Conservation (phyloP, 2,888 invertebrate genomes). For the Lysandra bellargus region DNA sequence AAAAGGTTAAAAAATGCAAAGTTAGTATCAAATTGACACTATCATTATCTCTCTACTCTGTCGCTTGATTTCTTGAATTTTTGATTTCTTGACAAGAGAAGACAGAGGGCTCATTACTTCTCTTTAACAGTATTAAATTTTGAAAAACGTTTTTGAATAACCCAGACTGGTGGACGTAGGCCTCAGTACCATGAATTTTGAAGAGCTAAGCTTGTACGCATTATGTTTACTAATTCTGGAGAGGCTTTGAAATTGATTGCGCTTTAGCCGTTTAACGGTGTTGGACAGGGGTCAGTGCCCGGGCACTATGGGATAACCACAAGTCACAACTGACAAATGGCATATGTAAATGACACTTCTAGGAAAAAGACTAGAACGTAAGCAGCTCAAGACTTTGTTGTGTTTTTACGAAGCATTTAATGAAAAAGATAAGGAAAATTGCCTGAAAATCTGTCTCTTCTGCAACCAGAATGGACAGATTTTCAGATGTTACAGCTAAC, state of each 20-base stretch:
- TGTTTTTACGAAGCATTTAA: background rate
- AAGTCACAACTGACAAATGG: constrained; percentile 1
- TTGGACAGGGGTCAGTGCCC: background rate
- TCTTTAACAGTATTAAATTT: too few relatives aligned
- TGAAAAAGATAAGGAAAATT: too few relatives aligned
- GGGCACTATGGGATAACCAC: background rate
- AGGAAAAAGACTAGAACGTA: background rate
- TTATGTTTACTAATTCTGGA: constrained; percentile 1
- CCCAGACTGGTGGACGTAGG: background rate
- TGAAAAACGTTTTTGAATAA: background rate
- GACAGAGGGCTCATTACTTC: background rate
- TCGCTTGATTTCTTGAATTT: background rate
- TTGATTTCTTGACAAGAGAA: background rate
- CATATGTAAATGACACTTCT: constrained; percentile 19
- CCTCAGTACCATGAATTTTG: background rate
- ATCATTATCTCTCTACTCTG: background rate
- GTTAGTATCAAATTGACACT: background rate
- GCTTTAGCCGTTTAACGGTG: constrained; percentile 20
- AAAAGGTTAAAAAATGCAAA: background rate
- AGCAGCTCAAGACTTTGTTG: background rate
- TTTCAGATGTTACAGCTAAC: too few relatives aligned
- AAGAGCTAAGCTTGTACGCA: background rate
- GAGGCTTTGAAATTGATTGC: constrained; percentile 16
- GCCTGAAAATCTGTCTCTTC: too few relatives aligned
- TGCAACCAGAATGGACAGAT: too few relatives aligned